phyloP scores from a whole-genome alignment of 2,797 vertebrate species.

The Hippoglossus hippoglossus region DNA sequence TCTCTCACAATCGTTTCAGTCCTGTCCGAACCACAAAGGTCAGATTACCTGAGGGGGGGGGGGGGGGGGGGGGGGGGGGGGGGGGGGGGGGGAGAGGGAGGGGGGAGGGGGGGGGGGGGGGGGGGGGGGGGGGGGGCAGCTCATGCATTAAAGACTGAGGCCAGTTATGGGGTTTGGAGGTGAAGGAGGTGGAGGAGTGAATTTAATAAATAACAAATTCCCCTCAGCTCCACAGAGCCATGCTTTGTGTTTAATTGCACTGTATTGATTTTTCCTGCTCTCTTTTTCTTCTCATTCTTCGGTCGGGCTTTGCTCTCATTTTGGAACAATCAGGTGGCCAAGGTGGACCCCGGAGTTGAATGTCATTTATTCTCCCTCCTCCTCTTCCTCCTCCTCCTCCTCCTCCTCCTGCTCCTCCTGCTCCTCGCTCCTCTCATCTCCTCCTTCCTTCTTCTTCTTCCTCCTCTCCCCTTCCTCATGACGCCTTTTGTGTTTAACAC shows the following conservation, averaged over 20 bases:
- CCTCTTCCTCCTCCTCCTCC: conserved; percentile 3
- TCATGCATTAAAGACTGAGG: conserved; percentile 72
- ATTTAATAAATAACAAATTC: conserved; percentile 85
- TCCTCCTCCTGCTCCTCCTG: conserved; percentile 1
- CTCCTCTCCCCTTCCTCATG: conserved; percentile 19
- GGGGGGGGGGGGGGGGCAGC: conserved; percentile 49
- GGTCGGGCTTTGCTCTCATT: conserved; percentile 79
- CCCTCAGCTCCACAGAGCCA: conserved; percentile 75
- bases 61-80: conserved; percentile 30
- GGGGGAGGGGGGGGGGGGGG: conserved; percentile 73
- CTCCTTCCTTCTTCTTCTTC: neutral
- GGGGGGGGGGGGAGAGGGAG: conserved; percentile 22
- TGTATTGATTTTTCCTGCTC: conserved; percentile 82
- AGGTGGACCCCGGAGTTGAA: conserved; percentile 72
- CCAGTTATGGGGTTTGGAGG: conserved; percentile 61
- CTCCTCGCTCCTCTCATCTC: neutral
- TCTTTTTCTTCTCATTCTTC: conserved; percentile 68
- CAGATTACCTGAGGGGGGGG: conserved; percentile 78
- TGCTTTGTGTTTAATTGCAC: conserved; percentile 86
- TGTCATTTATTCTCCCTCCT: conserved; percentile 68
- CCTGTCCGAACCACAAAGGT: conserved; percentile 78
- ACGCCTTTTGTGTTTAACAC: conserved; percentile 47
- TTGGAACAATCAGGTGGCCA: conserved; percentile 83
- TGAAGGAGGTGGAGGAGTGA: conserved; percentile 69
- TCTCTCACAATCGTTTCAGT: conserved; percentile 77